phyloP scores from a whole-genome alignment of 2,113 vertebrate species.

The Protobothrops mucrosquamatus region DNA sequence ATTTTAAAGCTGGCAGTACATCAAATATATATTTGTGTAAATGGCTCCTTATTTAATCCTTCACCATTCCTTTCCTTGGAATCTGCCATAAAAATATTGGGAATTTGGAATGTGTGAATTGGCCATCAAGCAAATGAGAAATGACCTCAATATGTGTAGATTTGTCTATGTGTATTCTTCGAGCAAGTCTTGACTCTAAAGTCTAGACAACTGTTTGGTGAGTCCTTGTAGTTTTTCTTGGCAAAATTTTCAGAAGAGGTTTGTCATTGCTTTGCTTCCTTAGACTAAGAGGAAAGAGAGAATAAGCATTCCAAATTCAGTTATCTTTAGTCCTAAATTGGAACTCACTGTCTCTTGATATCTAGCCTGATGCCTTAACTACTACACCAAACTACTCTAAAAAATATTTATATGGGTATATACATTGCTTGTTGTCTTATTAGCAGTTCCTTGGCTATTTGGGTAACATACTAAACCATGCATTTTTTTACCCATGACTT shows the following conservation, averaged over 20 bases:
- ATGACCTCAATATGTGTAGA: neutral
- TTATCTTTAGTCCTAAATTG: too few relatives aligned
- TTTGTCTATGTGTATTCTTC: neutral
- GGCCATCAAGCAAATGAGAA: neutral
- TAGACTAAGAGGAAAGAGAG: too few relatives aligned
- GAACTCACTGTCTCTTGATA: too few relatives aligned
- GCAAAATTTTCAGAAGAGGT: neutral
- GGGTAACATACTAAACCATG: too few relatives aligned
- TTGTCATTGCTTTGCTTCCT: neutral
- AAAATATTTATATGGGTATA: too few relatives aligned
- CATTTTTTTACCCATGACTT: too few relatives aligned
- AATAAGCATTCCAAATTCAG: too few relatives aligned
- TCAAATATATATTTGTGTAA: neutral
- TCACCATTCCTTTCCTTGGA: neutral
- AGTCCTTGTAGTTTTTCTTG: neutral
- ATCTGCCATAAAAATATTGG: neutral
- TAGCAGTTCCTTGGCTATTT: too few relatives aligned
- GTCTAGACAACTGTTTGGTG: neutral
- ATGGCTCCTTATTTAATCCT: neutral
- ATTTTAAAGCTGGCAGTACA: neutral
- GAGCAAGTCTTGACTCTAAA: neutral
- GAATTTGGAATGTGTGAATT: neutral
- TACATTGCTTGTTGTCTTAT: too few relatives aligned
- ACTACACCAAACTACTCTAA: too few relatives aligned
- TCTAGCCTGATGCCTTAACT: too few relatives aligned